Percentiles rank a stretch among this genome's conserved stretches.
Conservation (phyloP, 2,113 vertebrate species). For the Petrocephalus microphthalmus region DNA sequence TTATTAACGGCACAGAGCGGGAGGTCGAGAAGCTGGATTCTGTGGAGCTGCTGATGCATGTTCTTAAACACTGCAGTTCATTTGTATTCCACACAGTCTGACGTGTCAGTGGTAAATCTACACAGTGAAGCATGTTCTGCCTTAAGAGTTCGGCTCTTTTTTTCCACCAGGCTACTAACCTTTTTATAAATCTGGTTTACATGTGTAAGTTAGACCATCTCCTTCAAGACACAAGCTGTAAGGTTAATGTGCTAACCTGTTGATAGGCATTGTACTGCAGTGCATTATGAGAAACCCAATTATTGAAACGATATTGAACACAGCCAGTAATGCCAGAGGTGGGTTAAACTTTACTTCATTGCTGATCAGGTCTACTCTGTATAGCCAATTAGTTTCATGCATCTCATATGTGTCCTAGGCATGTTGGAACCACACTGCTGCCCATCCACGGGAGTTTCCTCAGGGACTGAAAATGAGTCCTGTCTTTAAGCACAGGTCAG, state of each 20-base stretch:
- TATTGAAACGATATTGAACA: background rate
- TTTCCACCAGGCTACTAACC: background rate
- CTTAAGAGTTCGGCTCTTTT: background rate
- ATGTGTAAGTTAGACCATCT: background rate
- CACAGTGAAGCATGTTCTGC: background rate
- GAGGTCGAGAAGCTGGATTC: background rate
- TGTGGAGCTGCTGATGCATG: background rate
- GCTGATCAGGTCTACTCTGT: background rate
- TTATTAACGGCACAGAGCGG: constrained; percentile 2
- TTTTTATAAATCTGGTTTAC: background rate
- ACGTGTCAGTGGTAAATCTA: background rate
- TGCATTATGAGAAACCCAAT: background rate
- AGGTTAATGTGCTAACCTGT: background rate
- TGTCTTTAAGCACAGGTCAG: background rate
- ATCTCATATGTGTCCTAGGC: background rate
- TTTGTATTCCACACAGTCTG: background rate
- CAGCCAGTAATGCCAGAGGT: background rate
- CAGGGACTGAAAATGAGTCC: background rate
- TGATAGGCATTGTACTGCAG: background rate
- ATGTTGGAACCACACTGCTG: background rate
- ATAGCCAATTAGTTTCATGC: background rate
- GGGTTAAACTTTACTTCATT: background rate
- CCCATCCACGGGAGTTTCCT: background rate
- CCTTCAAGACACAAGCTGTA: background rate
- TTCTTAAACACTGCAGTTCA: background rate